Base-by-base conservation (phyloP, 2,888 invertebrate species). In the Cristatella mucedo region DNA sequence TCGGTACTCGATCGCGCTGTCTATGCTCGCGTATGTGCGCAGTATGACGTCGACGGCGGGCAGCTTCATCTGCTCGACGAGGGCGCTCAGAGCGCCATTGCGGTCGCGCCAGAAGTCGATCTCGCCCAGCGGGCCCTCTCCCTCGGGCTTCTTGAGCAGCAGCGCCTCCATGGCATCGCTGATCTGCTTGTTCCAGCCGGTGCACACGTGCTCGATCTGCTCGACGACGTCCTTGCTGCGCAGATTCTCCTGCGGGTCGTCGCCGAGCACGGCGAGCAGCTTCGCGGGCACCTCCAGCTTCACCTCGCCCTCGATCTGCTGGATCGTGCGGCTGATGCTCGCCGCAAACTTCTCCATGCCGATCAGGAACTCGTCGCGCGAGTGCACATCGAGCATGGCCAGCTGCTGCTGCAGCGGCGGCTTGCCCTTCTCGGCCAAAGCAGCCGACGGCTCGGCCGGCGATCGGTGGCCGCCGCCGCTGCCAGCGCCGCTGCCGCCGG, bases 81-180 rank as follows among this genome's bases (percentile, higher is more conserved):
- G 66, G 20, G 78, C 70, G 41, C 82, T 80, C 18, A 85, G 69
- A 40, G 78, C 78, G 0, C 77, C 74, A 57, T 84, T 80, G 46
- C 80, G 72, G 53, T 81, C 78, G 38, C 80, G 74, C 87, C 87
- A 89, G 53, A 80, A 81, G 44, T 78, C 77, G 55, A 81, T 82
- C 59, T 86, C 86, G 0, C 82, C 77, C 40, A 86, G 73, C 0
- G 86, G 85, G 0, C 82, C 81, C 43, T 77, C 16, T 38, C 39
- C 21, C 33, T 31, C 24, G 4, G 57, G 59, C 7, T 47, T 44
- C 41, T 59, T 62, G 46, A 60, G 58, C 40, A 59, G 46, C 44
- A 57, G 54, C 2, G 47, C 47, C 26, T 60, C 58, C 9, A 65
- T 42, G 6, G 63, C 63, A n/a, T 47, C 48, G 15, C 52, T 45